Evolutionary conservation across 2,888 invertebrate species (phyloP), one percentile per base, ranked within the genome.

Genomic region (Drosophila imparisetae): DNA sequence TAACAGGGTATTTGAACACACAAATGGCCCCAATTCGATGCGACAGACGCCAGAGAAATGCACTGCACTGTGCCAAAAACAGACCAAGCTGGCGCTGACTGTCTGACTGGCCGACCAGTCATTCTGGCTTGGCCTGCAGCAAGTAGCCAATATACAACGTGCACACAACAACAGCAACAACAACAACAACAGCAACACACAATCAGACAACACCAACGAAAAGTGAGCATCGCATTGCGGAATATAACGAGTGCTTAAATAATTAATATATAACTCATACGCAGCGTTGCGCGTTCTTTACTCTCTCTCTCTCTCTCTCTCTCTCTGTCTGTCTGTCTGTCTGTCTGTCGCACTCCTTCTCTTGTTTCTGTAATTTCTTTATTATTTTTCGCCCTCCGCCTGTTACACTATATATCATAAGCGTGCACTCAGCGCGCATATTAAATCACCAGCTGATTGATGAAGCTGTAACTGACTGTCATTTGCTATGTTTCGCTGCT

Each of bases 261-360:
- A 90, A 88, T 90, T 86, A 88, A 88, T 88, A 78, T 79, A 87
- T 88, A 86, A 78, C 88, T 88, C 90, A 90, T 90, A 88, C 88
- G 90, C 86, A 86, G 85, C 50, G 80, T 70, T 70, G 76, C 55
- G 45, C 27, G n/a, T 18, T 29, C 54, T 29, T 60, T 27, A 4
- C 40, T 15, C 30, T 63, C 11, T 21, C 18, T 59, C 7, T 13
- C 24, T 36, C 5, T 21, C 29, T 57, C 58, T 53, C 13, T 10
- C 4, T 48, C 13, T 21, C 24, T n/a, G n/a, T 50, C 27, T 40
- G n/a, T 57, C 42, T 38, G 0, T 11, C 13, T n/a, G n/a, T 50
- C 27, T 40, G n/a, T 57, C 42, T 38, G 0, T 11, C 13, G 6
- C 21, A 21, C 42, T 15, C 45, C 2, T 0, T 7, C 29, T 58